These are phyloP conservation scores for Meloidogyne exigua DNA, from an alignment of 1,140 invertebrate genomes.

Conservation along the genomic window DNA sequence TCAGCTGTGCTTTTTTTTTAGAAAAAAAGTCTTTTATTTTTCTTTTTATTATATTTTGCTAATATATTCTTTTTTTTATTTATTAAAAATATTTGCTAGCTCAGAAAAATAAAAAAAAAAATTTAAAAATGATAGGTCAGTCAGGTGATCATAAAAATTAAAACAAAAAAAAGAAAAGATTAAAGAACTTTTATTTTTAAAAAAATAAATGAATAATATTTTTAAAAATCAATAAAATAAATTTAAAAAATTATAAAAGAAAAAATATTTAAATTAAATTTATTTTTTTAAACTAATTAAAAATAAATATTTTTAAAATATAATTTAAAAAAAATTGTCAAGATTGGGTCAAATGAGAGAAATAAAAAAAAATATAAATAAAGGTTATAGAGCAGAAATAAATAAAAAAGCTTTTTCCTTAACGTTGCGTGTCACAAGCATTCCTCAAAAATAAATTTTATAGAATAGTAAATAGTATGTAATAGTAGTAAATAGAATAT, in stretches of 20 bases:
- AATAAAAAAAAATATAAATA: too few species aligned
- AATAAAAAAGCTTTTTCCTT: neutral
- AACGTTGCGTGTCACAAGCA: constrained; percentile 3
- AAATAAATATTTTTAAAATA: too few species aligned
- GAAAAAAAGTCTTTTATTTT: neutral
- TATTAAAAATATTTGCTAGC: neutral
- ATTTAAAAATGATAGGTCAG: neutral
- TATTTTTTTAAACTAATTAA: too few species aligned
- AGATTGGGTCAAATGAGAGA: too few species aligned
- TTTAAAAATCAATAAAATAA: too few species aligned
- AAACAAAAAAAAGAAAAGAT: neutral
- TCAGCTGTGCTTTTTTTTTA: neutral
- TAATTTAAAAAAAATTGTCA: too few species aligned
- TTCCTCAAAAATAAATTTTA: neutral
- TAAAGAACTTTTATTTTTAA: neutral
- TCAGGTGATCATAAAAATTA: constrained; percentile 4
- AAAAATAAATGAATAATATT: too few species aligned
- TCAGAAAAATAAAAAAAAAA: neutral
- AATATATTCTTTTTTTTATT: neutral
- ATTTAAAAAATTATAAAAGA: too few species aligned
- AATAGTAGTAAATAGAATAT: too few species aligned
- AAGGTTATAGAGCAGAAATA: neutral
- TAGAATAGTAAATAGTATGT: neutral
- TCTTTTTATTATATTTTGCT: neutral
- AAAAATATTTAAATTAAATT: too few species aligned